phyloP scores from a whole-genome alignment of 2,888 invertebrate genomes.

The Chrysolina haemoptera region DNA sequence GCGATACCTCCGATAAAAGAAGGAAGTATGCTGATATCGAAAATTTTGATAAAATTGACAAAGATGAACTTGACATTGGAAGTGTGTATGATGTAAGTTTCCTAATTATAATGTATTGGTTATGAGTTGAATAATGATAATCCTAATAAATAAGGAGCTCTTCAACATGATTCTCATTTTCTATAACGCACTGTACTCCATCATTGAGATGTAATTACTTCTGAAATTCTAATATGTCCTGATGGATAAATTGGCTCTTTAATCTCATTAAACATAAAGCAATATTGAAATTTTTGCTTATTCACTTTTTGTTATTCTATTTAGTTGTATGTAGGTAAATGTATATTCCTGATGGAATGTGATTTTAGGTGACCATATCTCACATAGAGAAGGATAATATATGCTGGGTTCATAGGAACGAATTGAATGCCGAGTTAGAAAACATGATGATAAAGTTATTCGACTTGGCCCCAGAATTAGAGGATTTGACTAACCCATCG shows the following conservation, averaged over 20 bases:
- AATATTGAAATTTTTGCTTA: no score
- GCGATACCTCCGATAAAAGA: slow-evolving; percentile 14
- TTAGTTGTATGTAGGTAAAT: neutral
- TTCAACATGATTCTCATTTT: no score
- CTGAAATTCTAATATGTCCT: no score
- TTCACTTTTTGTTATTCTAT: no score
- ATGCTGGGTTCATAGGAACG: slow-evolving; percentile 53
- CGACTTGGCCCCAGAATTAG: slow-evolving; percentile 28
- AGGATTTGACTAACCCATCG: slow-evolving; percentile 40
- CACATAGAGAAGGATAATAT: slow-evolving; percentile 50
- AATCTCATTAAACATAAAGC: no score
- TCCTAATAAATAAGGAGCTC: no score
- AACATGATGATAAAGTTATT: slow-evolving; percentile 46
- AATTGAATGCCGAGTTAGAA: slow-evolving; percentile 42
- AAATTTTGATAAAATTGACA: slow-evolving; percentile 21
- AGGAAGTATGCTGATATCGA: slow-evolving; percentile 13
- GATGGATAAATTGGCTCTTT: no score
- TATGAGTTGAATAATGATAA: no score
- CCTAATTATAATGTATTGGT: no score
- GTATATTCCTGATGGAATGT: neutral
- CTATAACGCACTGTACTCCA: no score
- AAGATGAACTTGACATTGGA: slow-evolving; percentile 30
- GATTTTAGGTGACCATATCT: slow-evolving; percentile 52
- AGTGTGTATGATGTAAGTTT: slow-evolving; percentile 35
- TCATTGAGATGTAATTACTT: no score